Evolutionary conservation across 2,888 invertebrate genomes (phyloP).

Genomic region (Ormyrus labotus): DNA sequence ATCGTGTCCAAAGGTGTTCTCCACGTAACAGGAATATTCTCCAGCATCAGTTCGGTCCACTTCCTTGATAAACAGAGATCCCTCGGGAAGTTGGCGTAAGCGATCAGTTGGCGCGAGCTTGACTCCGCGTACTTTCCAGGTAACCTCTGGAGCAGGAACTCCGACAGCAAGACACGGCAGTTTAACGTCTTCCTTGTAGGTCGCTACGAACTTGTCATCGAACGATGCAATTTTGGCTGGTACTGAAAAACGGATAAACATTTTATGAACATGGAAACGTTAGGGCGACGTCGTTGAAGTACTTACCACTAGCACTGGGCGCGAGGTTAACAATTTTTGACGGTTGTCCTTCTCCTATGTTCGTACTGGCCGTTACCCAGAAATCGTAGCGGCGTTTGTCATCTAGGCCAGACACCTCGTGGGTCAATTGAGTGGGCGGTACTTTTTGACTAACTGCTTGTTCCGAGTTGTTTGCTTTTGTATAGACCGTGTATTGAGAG

Average conservation of each 20-base stretch:
- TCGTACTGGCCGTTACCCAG: conserved; percentile 96
- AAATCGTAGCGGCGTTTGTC: conserved; percentile 91
- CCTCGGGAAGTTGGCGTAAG: conserved; percentile 90
- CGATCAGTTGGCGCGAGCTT: conserved; percentile 88
- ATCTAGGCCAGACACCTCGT: conserved; percentile 90
- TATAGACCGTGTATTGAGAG: conserved; percentile 94
- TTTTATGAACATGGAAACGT: neutral
- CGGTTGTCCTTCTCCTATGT: conserved; percentile 94
- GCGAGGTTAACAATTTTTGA: conserved; percentile 91
- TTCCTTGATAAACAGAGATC: conserved; percentile 92
- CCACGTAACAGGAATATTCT: conserved; percentile 95
- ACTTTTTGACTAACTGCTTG: conserved; percentile 86
- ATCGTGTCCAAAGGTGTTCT: conserved; percentile 94
- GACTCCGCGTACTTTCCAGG: conserved; percentile 88
- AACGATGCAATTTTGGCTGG: conserved; percentile 97
- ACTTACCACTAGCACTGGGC: conserved; percentile 86
- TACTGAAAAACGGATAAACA: conserved; percentile 77
- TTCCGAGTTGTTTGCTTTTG: conserved; percentile 82
- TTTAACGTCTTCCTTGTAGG: conserved; percentile 93
- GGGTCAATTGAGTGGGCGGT: conserved; percentile 90
- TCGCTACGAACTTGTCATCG: conserved; percentile 94
- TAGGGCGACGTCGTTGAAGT: neutral
- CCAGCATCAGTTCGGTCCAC: conserved; percentile 94
- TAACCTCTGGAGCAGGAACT: conserved; percentile 91
- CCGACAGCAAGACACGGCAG: conserved; percentile 95